These are phyloP conservation scores for Papilio protenor DNA, from an alignment of 2,888 invertebrate genomes.

Conservation along the genomic window DNA sequence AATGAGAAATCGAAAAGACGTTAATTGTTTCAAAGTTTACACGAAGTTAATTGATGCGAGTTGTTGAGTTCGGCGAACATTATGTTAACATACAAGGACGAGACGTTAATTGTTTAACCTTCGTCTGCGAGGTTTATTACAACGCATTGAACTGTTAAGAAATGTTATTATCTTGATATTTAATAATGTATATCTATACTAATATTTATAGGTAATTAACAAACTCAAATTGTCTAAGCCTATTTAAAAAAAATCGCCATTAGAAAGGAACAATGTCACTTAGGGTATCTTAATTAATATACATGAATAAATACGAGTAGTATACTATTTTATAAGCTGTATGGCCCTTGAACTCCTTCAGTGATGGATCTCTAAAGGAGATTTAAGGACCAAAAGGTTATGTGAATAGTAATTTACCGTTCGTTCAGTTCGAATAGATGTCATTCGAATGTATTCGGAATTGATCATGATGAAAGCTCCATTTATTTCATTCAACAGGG, in stretches of 20 bases:
- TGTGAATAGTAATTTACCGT: neutral
- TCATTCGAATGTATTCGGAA: neutral
- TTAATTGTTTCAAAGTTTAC: slow-evolving; percentile 18
- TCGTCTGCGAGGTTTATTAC: neutral
- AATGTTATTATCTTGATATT: neutral
- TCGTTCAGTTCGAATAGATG: neutral
- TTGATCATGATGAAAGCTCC: neutral
- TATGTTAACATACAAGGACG: neutral
- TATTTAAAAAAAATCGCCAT: too few species aligned
- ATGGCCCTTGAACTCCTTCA: too few species aligned
- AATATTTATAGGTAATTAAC: neutral
- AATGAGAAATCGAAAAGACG: slow-evolving; percentile 19
- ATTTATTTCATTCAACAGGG: neutral
- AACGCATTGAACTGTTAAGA: neutral
- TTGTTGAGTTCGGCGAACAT: neutral
- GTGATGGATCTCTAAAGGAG: too few species aligned
- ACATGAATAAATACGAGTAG: too few species aligned
- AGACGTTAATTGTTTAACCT: slow-evolving; percentile 13
- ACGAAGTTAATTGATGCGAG: slow-evolving; percentile 11
- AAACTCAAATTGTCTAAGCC: too few species aligned
- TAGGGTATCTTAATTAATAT: too few species aligned
- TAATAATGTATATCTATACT: neutral
- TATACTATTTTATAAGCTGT: too few species aligned
- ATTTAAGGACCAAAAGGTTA: too few species aligned
- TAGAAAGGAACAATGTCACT: too few species aligned